Percentiles rank a stretch among this genome's conserved stretches.
Conservation (phyloP, 2,113 vertebrate genomes). For the Campylomormyrus tamandua region DNA sequence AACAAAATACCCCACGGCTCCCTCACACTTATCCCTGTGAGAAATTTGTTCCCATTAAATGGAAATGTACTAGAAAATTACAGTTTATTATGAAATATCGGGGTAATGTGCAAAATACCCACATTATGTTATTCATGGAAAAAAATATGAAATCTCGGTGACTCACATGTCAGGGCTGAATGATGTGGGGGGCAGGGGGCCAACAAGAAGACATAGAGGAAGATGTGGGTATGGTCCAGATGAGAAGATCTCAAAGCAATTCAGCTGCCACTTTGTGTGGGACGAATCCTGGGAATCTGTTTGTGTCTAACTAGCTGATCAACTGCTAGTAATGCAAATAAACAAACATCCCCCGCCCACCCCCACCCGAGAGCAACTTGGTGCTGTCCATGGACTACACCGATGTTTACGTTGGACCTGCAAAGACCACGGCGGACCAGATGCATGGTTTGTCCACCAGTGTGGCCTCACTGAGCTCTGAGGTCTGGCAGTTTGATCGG, state of each 20-base stretch:
- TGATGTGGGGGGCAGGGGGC: slow-evolving; percentile 25
- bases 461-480: neutral
- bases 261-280: neutral
- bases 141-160: slow-evolving; percentile 43
- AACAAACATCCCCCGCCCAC: neutral
- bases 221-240: slow-evolving; percentile 1
- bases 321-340: neutral
- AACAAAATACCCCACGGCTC: neutral
- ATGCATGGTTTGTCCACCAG: neutral
- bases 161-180: slow-evolving; percentile 49
- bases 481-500: neutral
- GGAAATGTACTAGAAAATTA: neutral
- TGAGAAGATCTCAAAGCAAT: neutral
- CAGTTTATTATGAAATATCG: neutral
- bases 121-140: slow-evolving; percentile 38
- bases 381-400: neutral
- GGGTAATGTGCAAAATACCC: neutral
- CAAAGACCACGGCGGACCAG: neutral
- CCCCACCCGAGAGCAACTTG: neutral
- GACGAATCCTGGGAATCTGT: neutral
- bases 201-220: neutral
- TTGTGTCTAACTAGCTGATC: neutral
- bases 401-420: neutral
- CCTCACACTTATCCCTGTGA: neutral
- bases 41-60: neutral